Evolutionary conservation across 2,888 invertebrate genomes (phyloP).

Genomic region (Zele albiditarsus): DNA sequence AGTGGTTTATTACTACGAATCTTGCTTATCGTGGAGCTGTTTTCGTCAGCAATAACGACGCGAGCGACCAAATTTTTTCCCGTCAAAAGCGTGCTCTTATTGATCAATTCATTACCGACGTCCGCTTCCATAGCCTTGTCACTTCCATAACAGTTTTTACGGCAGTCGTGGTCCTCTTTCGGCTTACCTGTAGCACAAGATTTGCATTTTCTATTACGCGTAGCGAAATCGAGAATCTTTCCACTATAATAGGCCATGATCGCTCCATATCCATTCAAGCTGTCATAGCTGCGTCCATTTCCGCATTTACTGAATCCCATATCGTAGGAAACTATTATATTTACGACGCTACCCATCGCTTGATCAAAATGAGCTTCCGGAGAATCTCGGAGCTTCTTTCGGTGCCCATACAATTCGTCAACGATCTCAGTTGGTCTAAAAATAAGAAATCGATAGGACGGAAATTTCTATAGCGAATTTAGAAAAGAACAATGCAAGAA

Average conservation of each 20-base stretch:
- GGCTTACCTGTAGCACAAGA: conserved; percentile 47
- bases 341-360: conserved; percentile 46
- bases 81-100: conserved; percentile 50
- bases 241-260: conserved; percentile 55
- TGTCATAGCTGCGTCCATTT: conserved; percentile 52
- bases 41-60: conserved; percentile 56
- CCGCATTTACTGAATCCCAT: conserved; percentile 56
- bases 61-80: conserved; percentile 48
- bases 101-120: conserved; percentile 41
- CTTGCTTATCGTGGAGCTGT: conserved; percentile 53
- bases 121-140: conserved; percentile 56
- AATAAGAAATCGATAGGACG: too few relatives aligned
- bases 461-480: too few relatives aligned
- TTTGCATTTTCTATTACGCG: conserved; percentile 56
- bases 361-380: too few relatives aligned
- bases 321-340: conserved; percentile 56
- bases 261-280: conserved; percentile 54
- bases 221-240: conserved; percentile 55
- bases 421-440: too few relatives aligned
- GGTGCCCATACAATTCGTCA: too few relatives aligned
- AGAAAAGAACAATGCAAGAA: too few relatives aligned
- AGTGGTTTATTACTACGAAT: conserved; percentile 46
- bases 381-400: too few relatives aligned
- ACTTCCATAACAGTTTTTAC: conserved; percentile 53
- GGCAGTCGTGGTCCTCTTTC: conserved; percentile 53